Evolutionary conservation across 2,797 vertebrate genomes (phyloP), one percentile per base, ranked within the genome.

Genomic region (Melanotaenia pygmaea): DNA sequence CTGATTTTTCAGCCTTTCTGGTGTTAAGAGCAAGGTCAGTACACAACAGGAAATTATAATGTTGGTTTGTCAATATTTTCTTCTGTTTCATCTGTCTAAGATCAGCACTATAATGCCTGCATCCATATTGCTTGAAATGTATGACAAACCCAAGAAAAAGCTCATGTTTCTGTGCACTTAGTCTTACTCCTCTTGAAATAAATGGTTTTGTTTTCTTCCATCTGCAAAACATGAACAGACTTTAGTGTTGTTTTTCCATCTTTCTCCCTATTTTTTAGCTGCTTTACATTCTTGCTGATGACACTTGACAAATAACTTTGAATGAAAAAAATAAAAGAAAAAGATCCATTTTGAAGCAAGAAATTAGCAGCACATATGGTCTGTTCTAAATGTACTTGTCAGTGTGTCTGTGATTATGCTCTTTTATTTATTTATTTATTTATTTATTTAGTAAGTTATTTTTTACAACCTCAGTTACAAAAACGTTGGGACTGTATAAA

Each of bases 141-240:
- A 66, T 51, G 8, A 60, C 30, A 11, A 60, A 53, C 51, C 67
- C 43, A 12, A 68, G 38, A 82, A 64, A n/a, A 67, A 35, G 37
- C 64, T 63, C 9, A 40, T 3, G 58, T 56, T 40, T 3, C 43
- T 59, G 80, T 76, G 62, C 67, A 64, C 70, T 67, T 28, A 13
- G 26, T 71, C 59, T 13, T 59, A 43, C 45, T 70, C 67, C 61
- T 66, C 66, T 67, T 77, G 20, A 70, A 88, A 90, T 88, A 88
- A 91, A 89, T 13, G 86, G 92, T 76, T 67, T 83, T 82, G 77
- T 88, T 38, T 38, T 72, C 75, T 93, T 92, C 72, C 61, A 38
- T 38, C 63, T 82, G 84, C 74, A 79, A 72, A 78, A 65, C 51
- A n/a, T 34, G 38, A 74, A 59, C 51, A 7, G 11, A 60, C 51